Evolutionary conservation across 2,797 vertebrate genomes (phyloP), one percentile per base, ranked within the genome.

Genomic region (Schizopygopsis malacanthus): DNA sequence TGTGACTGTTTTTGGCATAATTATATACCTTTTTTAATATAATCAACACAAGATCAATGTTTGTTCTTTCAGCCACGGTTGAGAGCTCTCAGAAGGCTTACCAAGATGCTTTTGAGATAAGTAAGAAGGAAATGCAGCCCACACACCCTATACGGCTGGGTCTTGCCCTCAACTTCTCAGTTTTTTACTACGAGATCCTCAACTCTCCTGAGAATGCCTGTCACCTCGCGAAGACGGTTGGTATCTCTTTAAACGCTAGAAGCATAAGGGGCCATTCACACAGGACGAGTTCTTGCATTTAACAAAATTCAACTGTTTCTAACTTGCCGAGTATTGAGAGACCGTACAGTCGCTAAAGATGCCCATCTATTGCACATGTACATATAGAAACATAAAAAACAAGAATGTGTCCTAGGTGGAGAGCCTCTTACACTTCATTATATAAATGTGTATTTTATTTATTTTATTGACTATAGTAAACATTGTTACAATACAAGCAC

Each of bases 131-230:
- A 28, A 28, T 28, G 28, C 28, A 28, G 28, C 28, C 28, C 28
- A 28, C 28, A 28, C 98, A 99, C 92, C 98, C 98, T 47, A 99
- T 99, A 93, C 96, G 98, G 92, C 97, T 99, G 1, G 98, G 98
- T 85, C 93, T 99, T 95, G 98, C 98, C 79, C 96, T 99, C 89
- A 99, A 99, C 95, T 99, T 99, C 95, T 99, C 98, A 10, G 98
- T 99, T 92, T 99, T 99, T 94, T 99, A 96, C 93, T 99, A 99
- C 87, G 98, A 99, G 96, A 99, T 99, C 91, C 96, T 98, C 91
- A 99, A 99, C 94, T 98, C 97, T 90, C 98, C 98, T 56, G 98
- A 99, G 87, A 97, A 96, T 93, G 98, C 98, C 88, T 99, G 98
- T 93, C 95, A 93, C 89, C 95, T 99, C 95, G 98, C 98, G 90